Base-by-base conservation (phyloP, 2,113 vertebrate species). In the Sprattus sprattus region DNA sequence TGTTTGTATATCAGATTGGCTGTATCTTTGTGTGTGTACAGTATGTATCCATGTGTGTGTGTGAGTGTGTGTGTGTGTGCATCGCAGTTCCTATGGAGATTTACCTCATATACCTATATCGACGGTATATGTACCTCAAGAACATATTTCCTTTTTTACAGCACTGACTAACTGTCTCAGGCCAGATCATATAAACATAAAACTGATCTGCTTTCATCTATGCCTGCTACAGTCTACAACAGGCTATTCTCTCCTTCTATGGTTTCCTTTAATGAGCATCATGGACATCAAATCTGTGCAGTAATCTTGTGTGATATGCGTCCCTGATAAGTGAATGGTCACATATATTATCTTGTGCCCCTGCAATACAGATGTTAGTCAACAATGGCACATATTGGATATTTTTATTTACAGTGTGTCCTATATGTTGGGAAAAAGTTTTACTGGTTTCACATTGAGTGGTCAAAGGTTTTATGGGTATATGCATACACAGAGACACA, bases 391-490 rank as follows among this genome's bases (percentile, higher is more conserved):
- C 20, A 64, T 64, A 20, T 22, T 67, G 64, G 64, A 11, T 75
- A 39, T 39, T 32, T 75, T 75, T 75, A 75, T 32, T 75, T 9
- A 75, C 10, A 13, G 67, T 4, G 28, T 32, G 10, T 39, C 25
- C 25, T n/a, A 28, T 7, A 25, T n/a, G 22, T 75, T 32, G 9
- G 25, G 67, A 28, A 2, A 1, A 39, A 3, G 25, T 78, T 78
- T 78, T 78, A 78, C 71, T 78, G 32, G 71, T 13, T 78, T 78
- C 71, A 78, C 71, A 78, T 32, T 13, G 10, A 78, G 71, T 78
- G 28, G n/a, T 9, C 64, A 71, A 28, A 32, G 10, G 28, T 75
- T 28, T 75, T 39, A 78, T 32, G 13, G 8, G 28, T 52, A 54
- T 39, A 60, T 13, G 44, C 46, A 45, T 52, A 60, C 50, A 60